phyloP scores from a whole-genome alignment of 2,797 vertebrate species.

The Limosa lapponica region DNA sequence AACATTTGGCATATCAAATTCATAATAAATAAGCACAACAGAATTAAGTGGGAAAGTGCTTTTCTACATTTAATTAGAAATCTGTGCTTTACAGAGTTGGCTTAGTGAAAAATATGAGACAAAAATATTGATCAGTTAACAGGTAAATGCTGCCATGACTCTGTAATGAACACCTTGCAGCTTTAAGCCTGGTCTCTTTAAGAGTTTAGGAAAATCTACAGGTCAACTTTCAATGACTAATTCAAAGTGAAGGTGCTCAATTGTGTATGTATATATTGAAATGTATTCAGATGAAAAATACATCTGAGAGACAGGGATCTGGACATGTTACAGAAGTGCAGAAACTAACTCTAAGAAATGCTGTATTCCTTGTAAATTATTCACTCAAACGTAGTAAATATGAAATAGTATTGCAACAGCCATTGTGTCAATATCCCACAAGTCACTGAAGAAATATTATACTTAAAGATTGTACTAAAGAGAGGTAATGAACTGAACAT shows the following conservation, averaged over 20 bases:
- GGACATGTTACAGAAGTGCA: not conserved
- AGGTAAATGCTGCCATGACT: not conserved
- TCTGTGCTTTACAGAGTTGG: not conserved
- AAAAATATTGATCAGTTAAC: not conserved
- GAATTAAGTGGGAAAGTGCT: not conserved
- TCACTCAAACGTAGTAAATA: not conserved
- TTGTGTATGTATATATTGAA: not conserved
- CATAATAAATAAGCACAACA: not conserved
- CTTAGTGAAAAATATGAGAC: not conserved
- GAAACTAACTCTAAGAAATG: not conserved
- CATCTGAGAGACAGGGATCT: not conserved
- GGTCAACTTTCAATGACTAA: not conserved
- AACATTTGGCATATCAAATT: not conserved
- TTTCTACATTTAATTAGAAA: not conserved
- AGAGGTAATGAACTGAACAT: not conserved
- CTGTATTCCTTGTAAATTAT: not conserved
- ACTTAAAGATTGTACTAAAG: not conserved
- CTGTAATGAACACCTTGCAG: not conserved
- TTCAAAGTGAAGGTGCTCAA: not conserved
- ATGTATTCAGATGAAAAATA: conserved; percentile 18
- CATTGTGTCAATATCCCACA: not conserved
- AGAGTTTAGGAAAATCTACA: not conserved
- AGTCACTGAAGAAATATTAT: not conserved
- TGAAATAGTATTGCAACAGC: not conserved
- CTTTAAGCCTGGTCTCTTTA: not conserved